Base-by-base conservation (phyloP, 2,797 vertebrate species). In the Aplochiton taeniatus region DNA sequence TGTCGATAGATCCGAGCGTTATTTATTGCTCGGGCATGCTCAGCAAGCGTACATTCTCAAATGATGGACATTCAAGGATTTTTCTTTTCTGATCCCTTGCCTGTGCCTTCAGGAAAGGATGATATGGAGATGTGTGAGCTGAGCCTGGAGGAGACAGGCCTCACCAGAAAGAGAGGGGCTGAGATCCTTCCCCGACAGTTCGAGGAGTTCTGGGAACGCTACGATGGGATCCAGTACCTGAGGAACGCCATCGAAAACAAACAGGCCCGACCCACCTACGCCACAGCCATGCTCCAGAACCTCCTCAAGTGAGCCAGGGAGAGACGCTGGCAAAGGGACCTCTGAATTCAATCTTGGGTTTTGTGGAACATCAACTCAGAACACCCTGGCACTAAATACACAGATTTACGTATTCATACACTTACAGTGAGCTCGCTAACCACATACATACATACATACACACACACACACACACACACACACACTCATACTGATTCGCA, bases 91-190 rank as follows among this genome's bases (percentile, higher is more conserved):
- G 31, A 31, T 31, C 31, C 2, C 31, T 31, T 31, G 31, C 6
- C 31, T 16, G 13, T 18, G 49, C 51, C 13, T 76, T 53, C 86
- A 99, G 98, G 98, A 7, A 99, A 99, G 84, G 98, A 99, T 9
- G 98, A 99, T 61, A 98, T 98, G 94, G 98, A 99, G 88, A 99
- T 99, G 98, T 99, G 98, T 1, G 98, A 99, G 92, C 91, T 99
- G 73, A 99, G 95, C 71, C 94, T 99, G 53, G 96, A 99, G 80
- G 98, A 99, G 90, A 99, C 98, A 0, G 98, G 98, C 57, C 91
- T 99, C 83, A 98, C 98, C 52, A 90, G 97, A 55, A 99, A 99
- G 88, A 93, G 95, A 4, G 98, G 98, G 0, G 98, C 97, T 0
- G 98, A 99, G 89, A 95, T 99, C 81, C 88, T 99, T 70, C 93